These are phyloP conservation scores for Julus scandinavius DNA, from an alignment of 2,888 invertebrate genomes.

Conservation along the genomic window DNA sequence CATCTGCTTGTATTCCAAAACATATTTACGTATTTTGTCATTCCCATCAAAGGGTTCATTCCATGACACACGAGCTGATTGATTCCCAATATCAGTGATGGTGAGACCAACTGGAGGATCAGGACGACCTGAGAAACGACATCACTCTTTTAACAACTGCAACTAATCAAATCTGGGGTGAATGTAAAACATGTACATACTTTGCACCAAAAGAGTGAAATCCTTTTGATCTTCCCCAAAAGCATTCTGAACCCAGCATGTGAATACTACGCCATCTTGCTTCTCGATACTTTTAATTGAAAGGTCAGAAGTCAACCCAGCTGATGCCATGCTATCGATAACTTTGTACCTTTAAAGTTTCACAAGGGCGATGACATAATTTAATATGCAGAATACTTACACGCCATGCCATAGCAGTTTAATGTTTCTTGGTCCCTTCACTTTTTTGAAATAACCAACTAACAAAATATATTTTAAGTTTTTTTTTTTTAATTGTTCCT, in stretches of 20 bases:
- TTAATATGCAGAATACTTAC: too few relatives aligned
- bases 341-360: slow-evolving; percentile 54
- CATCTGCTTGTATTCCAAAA: slow-evolving; percentile 51
- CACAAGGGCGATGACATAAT: too few relatives aligned
- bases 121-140: slow-evolving; percentile 44
- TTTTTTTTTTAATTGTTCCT: too few relatives aligned
- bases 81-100: slow-evolving; percentile 53
- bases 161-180: neutral
- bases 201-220: slow-evolving; percentile 52
- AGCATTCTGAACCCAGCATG: slow-evolving; percentile 53
- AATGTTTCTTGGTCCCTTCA: too few relatives aligned
- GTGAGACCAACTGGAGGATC: slow-evolving; percentile 54
- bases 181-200: slow-evolving; percentile 40
- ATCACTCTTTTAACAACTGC: neutral
- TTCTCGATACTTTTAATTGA: slow-evolving; percentile 48
- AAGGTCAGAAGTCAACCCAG: slow-evolving; percentile 54
- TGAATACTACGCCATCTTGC: slow-evolving; percentile 50
- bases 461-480: too few relatives aligned
- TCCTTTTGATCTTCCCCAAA: slow-evolving; percentile 50
- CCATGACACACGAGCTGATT: slow-evolving; percentile 53
- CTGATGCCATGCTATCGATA: slow-evolving; percentile 44
- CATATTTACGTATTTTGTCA: slow-evolving; percentile 31
- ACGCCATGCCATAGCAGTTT: neutral
- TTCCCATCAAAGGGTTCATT: slow-evolving; percentile 55
- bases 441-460: too few relatives aligned